Base-by-base conservation (phyloP, 2,888 invertebrate species). In the Dasypolia templi region DNA sequence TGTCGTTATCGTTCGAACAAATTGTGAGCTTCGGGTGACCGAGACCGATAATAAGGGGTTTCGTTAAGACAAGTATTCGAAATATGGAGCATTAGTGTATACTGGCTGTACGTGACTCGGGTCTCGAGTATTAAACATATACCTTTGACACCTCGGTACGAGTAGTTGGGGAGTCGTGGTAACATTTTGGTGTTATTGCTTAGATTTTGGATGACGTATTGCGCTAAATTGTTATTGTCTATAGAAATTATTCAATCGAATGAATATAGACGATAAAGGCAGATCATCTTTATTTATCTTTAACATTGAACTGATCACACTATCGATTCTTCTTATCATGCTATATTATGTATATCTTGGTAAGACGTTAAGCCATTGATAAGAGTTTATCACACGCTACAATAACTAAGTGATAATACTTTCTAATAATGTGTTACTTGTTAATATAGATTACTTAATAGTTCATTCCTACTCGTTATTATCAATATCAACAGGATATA, bases 11-110 rank as follows among this genome's bases (percentile, higher is more conserved):
- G 72, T 79, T 65, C 69, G 85, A 86, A 69, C 86, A 76, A 80
- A 82, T 82, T 82, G 76, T 70, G 81, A 72, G 85, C 75, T 80
- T 85, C 85, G 77, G 73, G 80, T 84, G 73, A 77, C 85, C 66
- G 79, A 80, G 64, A 73, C 80, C 72, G 73, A 80, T 82, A 80
- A 78, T 65, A 73, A 82, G 64, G 65, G 67, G 51, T 76, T 72
- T 78, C 73, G 69, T 83, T 83, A 79, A 78, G 83, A 67, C 82
- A 78, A 82, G 79, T 74, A 82, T 81, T 82, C 73, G 73, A 81
- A 81, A 78, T 80, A 81, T 78, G 65, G 42, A 72, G 62, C 67
- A 61, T 82, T 77, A 77, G 63, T 82, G 72, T 67, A 66, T 82
- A 78, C 58, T 72, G 58, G 59, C 59, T 63, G 72, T 35, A 80